A percentile compares a stretch with the other conserved stretches of the same genome.
phyloP scores from a whole-genome alignment of 2,797 vertebrate species.

The Sebastes iracundus region DNA sequence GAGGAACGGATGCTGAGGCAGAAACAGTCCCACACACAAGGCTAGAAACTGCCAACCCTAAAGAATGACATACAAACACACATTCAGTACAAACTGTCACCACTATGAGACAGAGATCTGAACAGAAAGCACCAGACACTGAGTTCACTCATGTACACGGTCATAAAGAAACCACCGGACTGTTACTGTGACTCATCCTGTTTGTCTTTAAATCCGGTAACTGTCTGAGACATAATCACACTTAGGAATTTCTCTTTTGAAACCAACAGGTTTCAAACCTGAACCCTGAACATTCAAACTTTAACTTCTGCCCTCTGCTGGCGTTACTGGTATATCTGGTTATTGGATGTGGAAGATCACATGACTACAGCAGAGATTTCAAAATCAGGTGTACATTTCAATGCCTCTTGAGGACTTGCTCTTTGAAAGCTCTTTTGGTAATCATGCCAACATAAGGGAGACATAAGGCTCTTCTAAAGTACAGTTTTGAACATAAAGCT shows the following conservation, averaged over 20 bases:
- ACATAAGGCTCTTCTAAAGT: background rate
- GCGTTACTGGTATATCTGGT: background rate
- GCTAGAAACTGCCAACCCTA: slow-evolving; percentile 98
- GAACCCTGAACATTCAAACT: background rate
- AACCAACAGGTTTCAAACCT: background rate
- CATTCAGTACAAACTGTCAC: background rate
- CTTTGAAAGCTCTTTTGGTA: background rate
- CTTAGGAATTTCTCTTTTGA: background rate
- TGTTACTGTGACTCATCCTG: background rate
- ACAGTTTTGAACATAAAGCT: background rate
- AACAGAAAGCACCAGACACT: background rate
- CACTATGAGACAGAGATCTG: background rate
- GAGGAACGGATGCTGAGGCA: slow-evolving; percentile 94
- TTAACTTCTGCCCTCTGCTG: slow-evolving; percentile 22
- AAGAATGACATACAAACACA: slow-evolving; percentile 38
- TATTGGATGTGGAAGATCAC: background rate
- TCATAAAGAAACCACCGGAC: background rate
- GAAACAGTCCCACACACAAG: slow-evolving; percentile 93
- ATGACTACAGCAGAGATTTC: background rate
- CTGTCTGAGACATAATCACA: background rate
- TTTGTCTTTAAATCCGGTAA: background rate
- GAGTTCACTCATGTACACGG: background rate
- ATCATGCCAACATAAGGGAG: background rate
- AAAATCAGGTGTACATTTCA: background rate
- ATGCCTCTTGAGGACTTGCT: background rate